Percentiles rank a stretch among this genome's conserved stretches.
Conservation (phyloP, 2,888 invertebrate genomes). For the Micropterix aruncella region DNA sequence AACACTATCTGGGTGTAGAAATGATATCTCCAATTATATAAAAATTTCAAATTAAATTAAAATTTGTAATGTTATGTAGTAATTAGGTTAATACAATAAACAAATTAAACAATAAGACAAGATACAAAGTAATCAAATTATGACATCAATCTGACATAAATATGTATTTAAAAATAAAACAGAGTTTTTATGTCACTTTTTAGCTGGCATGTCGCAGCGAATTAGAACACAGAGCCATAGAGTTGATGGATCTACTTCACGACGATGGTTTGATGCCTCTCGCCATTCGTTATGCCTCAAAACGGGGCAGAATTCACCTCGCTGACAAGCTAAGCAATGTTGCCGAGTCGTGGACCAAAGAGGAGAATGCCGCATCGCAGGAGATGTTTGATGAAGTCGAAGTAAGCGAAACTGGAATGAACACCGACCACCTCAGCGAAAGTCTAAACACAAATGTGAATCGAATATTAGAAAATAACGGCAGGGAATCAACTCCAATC, state of each 20-base stretch:
- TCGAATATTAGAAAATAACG: not conserved
- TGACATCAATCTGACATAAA: no score
- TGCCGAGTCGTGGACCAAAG: conserved; percentile 29
- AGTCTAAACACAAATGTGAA: conserved; percentile 2
- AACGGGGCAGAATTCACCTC: conserved; percentile 60
- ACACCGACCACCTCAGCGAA: conserved; percentile 1
- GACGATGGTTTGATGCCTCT: conserved; percentile 65
- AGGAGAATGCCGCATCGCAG: conserved; percentile 8
- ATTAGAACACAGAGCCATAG: conserved; percentile 73
- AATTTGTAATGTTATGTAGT: no score
- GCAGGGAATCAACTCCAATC: conserved; percentile 4
- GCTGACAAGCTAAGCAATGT: conserved; percentile 61
- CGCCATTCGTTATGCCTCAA: conserved; percentile 80
- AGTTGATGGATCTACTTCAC: conserved; percentile 70
- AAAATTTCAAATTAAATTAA: no score
- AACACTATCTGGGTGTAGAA: no score
- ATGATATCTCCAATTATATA: no score
- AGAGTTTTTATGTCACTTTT: no score
- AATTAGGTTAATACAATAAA: no score
- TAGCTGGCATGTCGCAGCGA: conserved; percentile 75
- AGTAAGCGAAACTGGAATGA: not conserved
- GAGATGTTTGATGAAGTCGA: not conserved
- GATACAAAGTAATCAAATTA: no score
- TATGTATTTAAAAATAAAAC: no score
- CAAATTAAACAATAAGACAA: no score